Conservation (phyloP, 2,113 vertebrate species). For the Fukomys damarensis region DNA sequence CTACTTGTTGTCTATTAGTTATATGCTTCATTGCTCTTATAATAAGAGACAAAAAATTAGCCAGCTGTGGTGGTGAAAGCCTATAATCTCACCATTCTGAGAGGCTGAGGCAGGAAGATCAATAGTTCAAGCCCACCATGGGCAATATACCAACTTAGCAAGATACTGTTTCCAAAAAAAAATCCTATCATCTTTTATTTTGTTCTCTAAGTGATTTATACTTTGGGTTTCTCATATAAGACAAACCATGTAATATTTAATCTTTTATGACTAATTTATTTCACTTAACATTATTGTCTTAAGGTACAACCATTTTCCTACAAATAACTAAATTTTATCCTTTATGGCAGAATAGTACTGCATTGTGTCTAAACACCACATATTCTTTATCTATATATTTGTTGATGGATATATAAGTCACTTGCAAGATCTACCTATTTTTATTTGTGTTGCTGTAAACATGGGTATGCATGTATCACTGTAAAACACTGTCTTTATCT, state of each 20-base stretch:
- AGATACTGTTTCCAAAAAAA: neutral
- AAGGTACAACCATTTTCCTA: neutral
- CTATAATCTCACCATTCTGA: neutral
- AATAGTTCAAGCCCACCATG: neutral
- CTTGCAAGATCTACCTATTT: neutral
- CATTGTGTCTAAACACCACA: neutral
- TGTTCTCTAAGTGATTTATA: neutral
- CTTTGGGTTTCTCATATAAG: neutral
- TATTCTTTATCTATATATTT: neutral
- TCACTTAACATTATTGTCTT: neutral
- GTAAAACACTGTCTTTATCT: neutral
- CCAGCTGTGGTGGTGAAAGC: neutral
- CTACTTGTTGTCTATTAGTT: neutral
- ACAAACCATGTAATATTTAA: neutral
- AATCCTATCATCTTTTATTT: neutral
- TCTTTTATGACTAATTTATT: neutral
- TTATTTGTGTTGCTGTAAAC: neutral
- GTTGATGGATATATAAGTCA: neutral
- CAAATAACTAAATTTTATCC: neutral
- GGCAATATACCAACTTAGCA: neutral
- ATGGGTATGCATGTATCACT: neutral
- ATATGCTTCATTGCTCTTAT: neutral
- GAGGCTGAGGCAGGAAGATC: neutral
- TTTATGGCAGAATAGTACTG: neutral
- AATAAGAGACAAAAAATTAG: neutral